Evolutionary conservation across 2,113 vertebrate species (phyloP).

Genomic region (Antidorcas marsupialis): DNA sequence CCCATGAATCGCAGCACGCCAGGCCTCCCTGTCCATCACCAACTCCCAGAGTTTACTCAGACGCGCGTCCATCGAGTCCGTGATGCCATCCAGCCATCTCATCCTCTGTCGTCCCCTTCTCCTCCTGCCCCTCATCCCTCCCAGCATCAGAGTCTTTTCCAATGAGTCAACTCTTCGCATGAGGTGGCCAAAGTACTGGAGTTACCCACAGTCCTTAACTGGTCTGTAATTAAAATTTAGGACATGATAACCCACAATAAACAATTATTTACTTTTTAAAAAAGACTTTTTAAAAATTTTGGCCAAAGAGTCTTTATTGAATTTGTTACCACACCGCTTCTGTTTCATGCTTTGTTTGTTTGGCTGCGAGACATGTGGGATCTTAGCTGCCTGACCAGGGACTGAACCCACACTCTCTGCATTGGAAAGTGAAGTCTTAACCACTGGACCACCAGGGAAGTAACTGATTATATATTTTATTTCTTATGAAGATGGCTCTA

Average conservation of each 20-base stretch:
- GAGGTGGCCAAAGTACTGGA: too few species aligned
- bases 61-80: too few species aligned
- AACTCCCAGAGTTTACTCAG: too few species aligned
- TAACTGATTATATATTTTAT: background rate
- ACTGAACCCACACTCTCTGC: background rate
- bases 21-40: too few species aligned
- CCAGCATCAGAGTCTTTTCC: too few species aligned
- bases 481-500: background rate
- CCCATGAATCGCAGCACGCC: too few species aligned
- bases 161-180: too few species aligned
- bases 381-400: background rate
- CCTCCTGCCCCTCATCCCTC: too few species aligned
- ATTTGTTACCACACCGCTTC: background rate
- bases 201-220: background rate
- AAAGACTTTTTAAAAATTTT: background rate
- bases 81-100: too few species aligned
- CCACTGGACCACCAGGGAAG: background rate
- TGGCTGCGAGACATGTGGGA: background rate
- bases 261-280: background rate
- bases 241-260: background rate
- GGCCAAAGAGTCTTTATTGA: background rate
- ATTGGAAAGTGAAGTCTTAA: background rate
- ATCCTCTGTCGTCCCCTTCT: too few species aligned
- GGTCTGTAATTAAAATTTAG: background rate
- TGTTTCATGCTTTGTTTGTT: background rate